These are phyloP conservation scores for Argyrosomus japonicus DNA, from an alignment of 2,113 vertebrate species.

Conservation along the genomic window DNA sequence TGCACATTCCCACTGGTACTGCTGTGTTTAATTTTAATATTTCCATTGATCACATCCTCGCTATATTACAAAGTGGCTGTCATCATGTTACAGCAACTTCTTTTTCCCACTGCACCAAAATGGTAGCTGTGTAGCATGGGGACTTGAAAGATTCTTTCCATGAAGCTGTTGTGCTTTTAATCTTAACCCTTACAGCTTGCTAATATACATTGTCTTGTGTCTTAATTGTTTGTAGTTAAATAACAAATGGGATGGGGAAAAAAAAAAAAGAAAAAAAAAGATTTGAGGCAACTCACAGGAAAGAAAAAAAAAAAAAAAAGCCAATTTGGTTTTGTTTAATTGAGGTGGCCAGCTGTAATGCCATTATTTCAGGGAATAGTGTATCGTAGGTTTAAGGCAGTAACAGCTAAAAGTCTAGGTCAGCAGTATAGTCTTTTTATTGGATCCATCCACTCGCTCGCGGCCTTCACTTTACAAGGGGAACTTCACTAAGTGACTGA, in stretches of 20 bases:
- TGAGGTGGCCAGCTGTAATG: slow-evolving; percentile 1
- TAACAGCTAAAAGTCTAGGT: slow-evolving; percentile 42
- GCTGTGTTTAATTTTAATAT: not conserved
- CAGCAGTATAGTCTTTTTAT: slow-evolving; percentile 52
- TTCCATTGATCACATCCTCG: not conserved
- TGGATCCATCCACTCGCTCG: slow-evolving; percentile 25
- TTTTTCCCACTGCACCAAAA: not conserved
- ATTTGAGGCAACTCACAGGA: not conserved
- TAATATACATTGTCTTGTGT: slow-evolving; percentile 27
- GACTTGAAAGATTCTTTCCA: slow-evolving; percentile 14
- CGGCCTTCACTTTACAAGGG: slow-evolving; percentile 56
- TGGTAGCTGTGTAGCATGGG: not conserved
- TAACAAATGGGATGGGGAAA: not conserved
- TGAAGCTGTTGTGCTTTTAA: slow-evolving; percentile 32
- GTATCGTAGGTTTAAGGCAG: slow-evolving; percentile 13
- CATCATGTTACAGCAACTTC: slow-evolving; percentile 1
- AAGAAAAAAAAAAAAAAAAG: not conserved
- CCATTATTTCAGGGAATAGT: slow-evolving; percentile 27
- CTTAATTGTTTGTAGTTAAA: slow-evolving; percentile 20
- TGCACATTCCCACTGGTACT: not conserved
- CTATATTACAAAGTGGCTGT: not conserved
- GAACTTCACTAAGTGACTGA: slow-evolving; percentile 57
- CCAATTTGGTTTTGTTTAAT: not conserved
- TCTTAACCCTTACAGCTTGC: slow-evolving; percentile 29
- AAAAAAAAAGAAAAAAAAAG: no score